Conservation (phyloP, 2,113 vertebrate genomes). For the Myxocyprinus asiaticus region DNA sequence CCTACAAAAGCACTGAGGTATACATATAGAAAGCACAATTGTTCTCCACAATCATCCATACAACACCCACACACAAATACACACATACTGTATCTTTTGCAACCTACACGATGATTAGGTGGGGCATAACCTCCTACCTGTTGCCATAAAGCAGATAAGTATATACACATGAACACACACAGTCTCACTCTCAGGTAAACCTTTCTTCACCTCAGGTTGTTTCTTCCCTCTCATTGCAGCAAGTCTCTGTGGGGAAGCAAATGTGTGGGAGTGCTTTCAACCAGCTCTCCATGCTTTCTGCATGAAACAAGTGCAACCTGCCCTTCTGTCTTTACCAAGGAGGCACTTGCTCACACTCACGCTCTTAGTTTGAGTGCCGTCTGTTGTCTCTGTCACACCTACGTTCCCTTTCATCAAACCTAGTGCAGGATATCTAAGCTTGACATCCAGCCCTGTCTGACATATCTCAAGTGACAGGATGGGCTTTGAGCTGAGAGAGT, state of each 20-base stretch:
- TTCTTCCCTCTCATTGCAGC: conserved; percentile 13
- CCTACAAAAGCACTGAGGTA: neutral
- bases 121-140: conserved; percentile 19
- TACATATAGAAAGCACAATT: neutral
- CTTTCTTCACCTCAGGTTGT: conserved; percentile 36
- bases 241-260: conserved; percentile 20
- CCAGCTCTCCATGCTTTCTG: neutral
- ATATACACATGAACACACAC: conserved; percentile 16
- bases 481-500: neutral
- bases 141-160: neutral
- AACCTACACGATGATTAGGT: neutral
- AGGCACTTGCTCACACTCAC: conserved; percentile 5
- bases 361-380: conserved; percentile 1
- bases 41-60: neutral
- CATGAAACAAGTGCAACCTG: conserved; percentile 2
- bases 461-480: conserved; percentile 23
- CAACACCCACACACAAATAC: neutral
- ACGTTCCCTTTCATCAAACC: conserved; percentile 33
- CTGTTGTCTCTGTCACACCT: conserved; percentile 32
- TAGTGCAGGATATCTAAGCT: conserved; percentile 23
- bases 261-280: conserved; percentile 42
- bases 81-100: neutral
- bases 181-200: conserved; percentile 23
- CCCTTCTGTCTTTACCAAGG: neutral
- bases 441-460: conserved; percentile 23